Evolutionary conservation across 2,888 invertebrate species (phyloP), one percentile per base, ranked within the genome.

Genomic region (Chloromyia formosa): DNA sequence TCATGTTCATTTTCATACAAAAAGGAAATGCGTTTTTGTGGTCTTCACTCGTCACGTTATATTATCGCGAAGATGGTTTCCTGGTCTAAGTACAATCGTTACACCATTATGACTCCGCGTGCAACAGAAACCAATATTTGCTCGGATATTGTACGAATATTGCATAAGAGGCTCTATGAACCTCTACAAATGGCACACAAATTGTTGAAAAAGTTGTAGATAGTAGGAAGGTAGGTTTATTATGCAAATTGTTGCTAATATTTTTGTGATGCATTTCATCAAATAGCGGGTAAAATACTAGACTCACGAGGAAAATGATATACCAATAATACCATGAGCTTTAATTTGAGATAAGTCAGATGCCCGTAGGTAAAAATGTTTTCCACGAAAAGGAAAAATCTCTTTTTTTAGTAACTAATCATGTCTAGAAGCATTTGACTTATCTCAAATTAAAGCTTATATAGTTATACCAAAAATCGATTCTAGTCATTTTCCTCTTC

Each of bases 21-120:
- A 62, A 62, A 40, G 62, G 62, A 62, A 62, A 62, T 40, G 42
- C 42, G 40, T 62, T 61, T 56, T 40, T 62, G 62, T 62, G 62
- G 62, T 62, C 62, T 62, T 16, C 40, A 20, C 22, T 40, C 62
- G 35, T n/a, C 62, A 62, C 35, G 40, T 62, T 35, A 12, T 14
- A 7, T 7, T 40, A 40, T n/a, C 40, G n/a, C 40, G 3, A 16
- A 40, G 16, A 62, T 40, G 18, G 62, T 40, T 62, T 62, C 62
- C 62, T 62, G 40, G 16, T 62, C 16, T 62, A 62, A 40, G 18
- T 23, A 61, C 20, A 27, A 61, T 54, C 16, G 10, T 20, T 56
- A 20, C 20, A 16, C 56, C 22, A 56, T n/a, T 56, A 20, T 10
- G 20, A 56, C 16, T 20, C 2, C 10, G 56, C 23, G 27, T 60